phyloP scores from a whole-genome alignment of 2,888 invertebrate species.

The Byasa hedistus region DNA sequence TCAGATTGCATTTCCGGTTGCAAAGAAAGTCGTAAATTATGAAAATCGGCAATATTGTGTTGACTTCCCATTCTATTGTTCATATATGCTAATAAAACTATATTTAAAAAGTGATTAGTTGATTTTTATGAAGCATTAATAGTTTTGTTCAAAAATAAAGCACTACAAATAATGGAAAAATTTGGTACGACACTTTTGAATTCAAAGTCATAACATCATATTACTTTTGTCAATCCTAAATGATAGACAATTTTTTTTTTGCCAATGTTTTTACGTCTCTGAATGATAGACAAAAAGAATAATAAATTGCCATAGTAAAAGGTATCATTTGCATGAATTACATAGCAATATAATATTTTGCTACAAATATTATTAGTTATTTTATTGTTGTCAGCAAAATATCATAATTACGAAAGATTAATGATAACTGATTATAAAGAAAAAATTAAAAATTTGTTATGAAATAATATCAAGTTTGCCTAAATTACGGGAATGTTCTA shows the following conservation, averaged over 20 bases:
- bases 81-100: not conserved
- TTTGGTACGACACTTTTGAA: not conserved
- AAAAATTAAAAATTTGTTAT: not conserved
- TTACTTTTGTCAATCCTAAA: not conserved
- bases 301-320: not conserved
- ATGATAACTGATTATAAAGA: not conserved
- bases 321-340: not conserved
- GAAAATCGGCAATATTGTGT: slow-evolving; percentile 14
- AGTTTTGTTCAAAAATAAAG: not conserved
- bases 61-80: slow-evolving; percentile 9
- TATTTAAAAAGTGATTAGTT: not conserved
- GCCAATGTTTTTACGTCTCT: too few species aligned
- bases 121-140: not conserved
- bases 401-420: not conserved
- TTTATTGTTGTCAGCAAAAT: not conserved
- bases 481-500: not conserved
- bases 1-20: slow-evolving; percentile 38
- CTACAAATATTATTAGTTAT: not conserved
- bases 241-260: not conserved
- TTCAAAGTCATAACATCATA: not conserved
- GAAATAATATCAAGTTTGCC: not conserved
- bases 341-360: not conserved
- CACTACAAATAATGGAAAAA: not conserved
- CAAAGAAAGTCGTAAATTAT: slow-evolving; percentile 17
- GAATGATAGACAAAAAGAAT: too few species aligned